These are phyloP conservation scores for Bathynomus jamesi DNA, from an alignment of 1,140 invertebrate species.

Conservation along the genomic window DNA sequence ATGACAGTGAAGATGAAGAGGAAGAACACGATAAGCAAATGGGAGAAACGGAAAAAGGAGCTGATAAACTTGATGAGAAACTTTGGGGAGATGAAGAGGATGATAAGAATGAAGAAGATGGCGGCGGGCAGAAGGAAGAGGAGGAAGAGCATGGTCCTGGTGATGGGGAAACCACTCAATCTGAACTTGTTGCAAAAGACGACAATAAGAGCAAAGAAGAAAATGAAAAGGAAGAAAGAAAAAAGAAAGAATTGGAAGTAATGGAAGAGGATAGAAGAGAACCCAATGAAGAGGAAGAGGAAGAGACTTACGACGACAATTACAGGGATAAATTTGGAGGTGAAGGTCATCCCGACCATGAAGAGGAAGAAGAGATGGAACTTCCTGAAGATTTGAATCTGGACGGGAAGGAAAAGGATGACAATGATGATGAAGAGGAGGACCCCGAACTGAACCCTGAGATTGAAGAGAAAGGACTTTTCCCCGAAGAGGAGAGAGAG, in stretches of 20 bases:
- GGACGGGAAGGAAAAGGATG: conserved; percentile 44
- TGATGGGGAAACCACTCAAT: conserved; percentile 30
- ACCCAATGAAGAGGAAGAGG: conserved; percentile 37
- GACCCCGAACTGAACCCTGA: conserved; percentile 39
- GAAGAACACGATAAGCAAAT: conserved; percentile 88
- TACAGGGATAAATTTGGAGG: conserved; percentile 35
- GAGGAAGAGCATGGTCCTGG: conserved; percentile 41
- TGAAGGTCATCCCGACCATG: conserved; percentile 47
- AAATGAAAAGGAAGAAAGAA: conserved; percentile 41
- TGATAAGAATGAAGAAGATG: conserved; percentile 57
- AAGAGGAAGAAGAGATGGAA: conserved; percentile 39
- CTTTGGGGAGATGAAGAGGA: conserved; percentile 54
- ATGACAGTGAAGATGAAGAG: conserved; percentile 57
- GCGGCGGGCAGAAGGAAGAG: conserved; percentile 50
- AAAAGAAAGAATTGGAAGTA: conserved; percentile 38
- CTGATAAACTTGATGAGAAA: conserved; percentile 61
- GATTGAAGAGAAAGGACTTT: conserved; percentile 39
- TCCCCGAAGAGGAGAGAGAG: conserved; percentile 41
- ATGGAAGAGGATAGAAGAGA: conserved; percentile 38
- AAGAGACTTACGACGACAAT: conserved; percentile 39
- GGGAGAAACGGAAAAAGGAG: conserved; percentile 79
- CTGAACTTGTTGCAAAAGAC: conserved; percentile 41
- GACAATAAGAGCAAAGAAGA: conserved; percentile 44
- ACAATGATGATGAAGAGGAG: conserved; percentile 40
- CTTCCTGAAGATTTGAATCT: conserved; percentile 47